Evolutionary conservation across 2,113 vertebrate species (phyloP).

Genomic region (Embiotoca jacksoni): DNA sequence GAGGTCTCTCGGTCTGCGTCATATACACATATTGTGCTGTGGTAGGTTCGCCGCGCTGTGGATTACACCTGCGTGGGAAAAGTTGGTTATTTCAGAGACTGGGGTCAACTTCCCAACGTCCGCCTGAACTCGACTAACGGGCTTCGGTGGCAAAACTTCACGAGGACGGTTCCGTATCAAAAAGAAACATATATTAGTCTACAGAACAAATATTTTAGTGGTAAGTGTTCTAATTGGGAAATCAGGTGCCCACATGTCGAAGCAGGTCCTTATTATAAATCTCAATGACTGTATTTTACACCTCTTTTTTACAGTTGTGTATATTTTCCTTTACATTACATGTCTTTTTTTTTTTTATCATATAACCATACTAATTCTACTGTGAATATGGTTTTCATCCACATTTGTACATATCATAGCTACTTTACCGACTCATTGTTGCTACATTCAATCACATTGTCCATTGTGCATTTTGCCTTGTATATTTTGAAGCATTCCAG

Average conservation of each 20-base stretch:
- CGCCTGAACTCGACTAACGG: slow-evolving; percentile 4
- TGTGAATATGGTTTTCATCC: not conserved
- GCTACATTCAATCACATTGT: not conserved
- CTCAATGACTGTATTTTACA: too few relatives aligned
- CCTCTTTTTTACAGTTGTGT: too few relatives aligned
- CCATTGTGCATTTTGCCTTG: not conserved
- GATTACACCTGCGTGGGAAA: slow-evolving; percentile 72
- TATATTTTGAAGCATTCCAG: not conserved
- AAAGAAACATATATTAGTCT: not conserved
- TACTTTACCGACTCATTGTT: not conserved
- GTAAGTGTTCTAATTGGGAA: too few relatives aligned
- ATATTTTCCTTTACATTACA: too few relatives aligned
- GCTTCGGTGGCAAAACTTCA: not conserved
- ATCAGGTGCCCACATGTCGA: too few relatives aligned
- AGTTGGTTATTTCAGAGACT: slow-evolving; percentile 18
- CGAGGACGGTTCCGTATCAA: not conserved
- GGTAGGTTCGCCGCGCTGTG: slow-evolving; percentile 38
- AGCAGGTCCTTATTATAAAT: too few relatives aligned
- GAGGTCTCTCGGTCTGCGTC: slow-evolving; percentile 74
- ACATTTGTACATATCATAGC: not conserved
- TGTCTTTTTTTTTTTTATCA: too few relatives aligned
- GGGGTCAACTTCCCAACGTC: slow-evolving; percentile 23
- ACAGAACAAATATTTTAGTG: too few relatives aligned
- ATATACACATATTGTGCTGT: slow-evolving; percentile 16
- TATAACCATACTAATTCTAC: not conserved